Conservation (phyloP, 2,113 vertebrate genomes). For the Ramphastos sulfuratus region DNA sequence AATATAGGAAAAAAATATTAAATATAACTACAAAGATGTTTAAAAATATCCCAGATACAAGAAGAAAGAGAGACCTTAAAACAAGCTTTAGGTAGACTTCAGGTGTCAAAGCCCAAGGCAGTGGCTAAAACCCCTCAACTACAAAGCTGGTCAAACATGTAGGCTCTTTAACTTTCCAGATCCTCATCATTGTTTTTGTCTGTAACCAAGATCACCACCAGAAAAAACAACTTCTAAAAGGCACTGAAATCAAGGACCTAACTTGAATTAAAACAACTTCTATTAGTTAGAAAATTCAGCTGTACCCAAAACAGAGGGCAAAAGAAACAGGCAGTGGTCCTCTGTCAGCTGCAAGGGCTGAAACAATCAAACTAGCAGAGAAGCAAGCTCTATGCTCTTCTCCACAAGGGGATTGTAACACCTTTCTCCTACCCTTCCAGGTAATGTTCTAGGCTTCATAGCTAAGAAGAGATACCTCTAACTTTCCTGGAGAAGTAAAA, state of each 20-base stretch:
- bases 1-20: neutral
- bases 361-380: neutral
- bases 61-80: neutral
- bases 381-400: neutral
- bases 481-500: neutral
- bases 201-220: neutral
- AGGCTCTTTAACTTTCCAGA: neutral
- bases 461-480: neutral
- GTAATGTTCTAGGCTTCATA: neutral
- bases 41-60: neutral
- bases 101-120: neutral
- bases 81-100: neutral
- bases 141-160: neutral
- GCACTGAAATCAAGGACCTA: neutral
- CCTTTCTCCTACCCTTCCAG: neutral
- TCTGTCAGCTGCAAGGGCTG: neutral
- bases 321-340: neutral
- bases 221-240: neutral
- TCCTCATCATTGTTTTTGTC: neutral
- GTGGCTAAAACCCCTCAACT: neutral
- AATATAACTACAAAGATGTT: neutral
- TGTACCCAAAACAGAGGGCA: neutral
- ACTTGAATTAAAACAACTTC: neutral
- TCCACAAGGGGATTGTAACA: neutral
- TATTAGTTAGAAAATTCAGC: neutral